phyloP scores from a whole-genome alignment of 2,113 vertebrate species.

The Coregonus clupeaformis region DNA sequence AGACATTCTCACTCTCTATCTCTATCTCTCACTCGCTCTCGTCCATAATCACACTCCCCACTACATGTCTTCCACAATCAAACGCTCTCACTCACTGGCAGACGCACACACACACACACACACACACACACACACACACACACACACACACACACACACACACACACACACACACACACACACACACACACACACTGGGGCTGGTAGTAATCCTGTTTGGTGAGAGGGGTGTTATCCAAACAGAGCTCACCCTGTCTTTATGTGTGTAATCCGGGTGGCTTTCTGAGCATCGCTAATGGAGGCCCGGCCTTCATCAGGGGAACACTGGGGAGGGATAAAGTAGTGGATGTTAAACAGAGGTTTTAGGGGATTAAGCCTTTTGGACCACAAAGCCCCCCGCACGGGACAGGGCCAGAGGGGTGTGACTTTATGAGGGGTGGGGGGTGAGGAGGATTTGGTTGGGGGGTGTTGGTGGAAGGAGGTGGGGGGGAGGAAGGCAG shows the following conservation, averaged over 20 bases:
- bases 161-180: too few species aligned
- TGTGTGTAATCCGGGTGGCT: conserved; percentile 65
- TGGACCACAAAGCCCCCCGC: neutral
- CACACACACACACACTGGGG: too few species aligned
- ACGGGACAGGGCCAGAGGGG: neutral
- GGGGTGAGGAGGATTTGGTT: neutral
- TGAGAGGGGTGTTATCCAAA: conserved; percentile 58
- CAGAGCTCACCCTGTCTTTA: conserved; percentile 63
- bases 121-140: neutral
- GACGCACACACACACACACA: conserved; percentile 1
- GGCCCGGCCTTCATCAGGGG: conserved; percentile 37
- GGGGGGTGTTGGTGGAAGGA: neutral
- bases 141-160: too few species aligned
- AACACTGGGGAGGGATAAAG: conserved; percentile 54
- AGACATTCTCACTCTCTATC: too few species aligned
- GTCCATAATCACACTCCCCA: too few species aligned
- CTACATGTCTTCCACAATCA: too few species aligned
- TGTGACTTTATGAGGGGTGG: neutral
- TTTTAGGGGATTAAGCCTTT: conserved; percentile 76
- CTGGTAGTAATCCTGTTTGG: conserved; percentile 59
- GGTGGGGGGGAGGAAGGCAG: neutral
- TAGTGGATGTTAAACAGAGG: conserved; percentile 73
- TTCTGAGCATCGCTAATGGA: conserved; percentile 60
- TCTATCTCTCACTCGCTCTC: too few species aligned
- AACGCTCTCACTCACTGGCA: neutral